Base-by-base conservation (phyloP, 2,888 invertebrate genomes). In the Hyalella azteca region DNA sequence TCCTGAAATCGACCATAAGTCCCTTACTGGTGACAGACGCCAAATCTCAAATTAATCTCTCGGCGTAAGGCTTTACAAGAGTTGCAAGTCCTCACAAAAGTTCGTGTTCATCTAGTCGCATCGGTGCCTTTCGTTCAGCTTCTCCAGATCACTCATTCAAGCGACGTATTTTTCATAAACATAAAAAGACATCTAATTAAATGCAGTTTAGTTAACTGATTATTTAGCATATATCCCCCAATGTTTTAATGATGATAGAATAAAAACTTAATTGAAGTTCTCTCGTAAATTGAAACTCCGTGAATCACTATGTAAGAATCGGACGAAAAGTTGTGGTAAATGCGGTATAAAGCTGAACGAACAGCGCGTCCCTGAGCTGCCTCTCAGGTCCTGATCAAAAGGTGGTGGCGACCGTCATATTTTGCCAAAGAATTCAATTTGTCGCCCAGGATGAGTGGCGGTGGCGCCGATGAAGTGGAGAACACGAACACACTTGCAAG, bases 31-130 rank as follows among this genome's bases (percentile, higher is more conserved):
- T 73, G 81, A 75, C 73, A 78, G 81, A 66, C 66, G 77, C 75
- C 81, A 81, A 81, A 81, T 81, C 81, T 81, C 78, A 81, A 81
- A 81, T 81, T 81, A 81, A 81, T 81, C 81, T 81, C 81, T 78
- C 15, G 78, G 75, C 78, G 81, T 78, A 81, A 78, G 81, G 81
- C 81, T 81, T 81, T 81, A 78, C 81, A 81, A 81, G 78, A 81
- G 81, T 78, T 78, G 78, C 75, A 39, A 75, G 66, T 66, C 36
- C 29, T 29, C 66, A 50, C 29, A 36, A 54, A 73, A 59, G 26
- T 39, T 36, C 26, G 22, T 29, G 29, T 75, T 78, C 78, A 59
- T 73, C 40, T 49, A 19, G 7, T 26, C 66, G 39, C 66, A 66
- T 66, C 66, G 66, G 19, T 13, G 29, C 36, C 36, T 66, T 66